Evolutionary conservation across 2,888 invertebrate genomes (phyloP).

Genomic region (Galerucella pusilla): DNA sequence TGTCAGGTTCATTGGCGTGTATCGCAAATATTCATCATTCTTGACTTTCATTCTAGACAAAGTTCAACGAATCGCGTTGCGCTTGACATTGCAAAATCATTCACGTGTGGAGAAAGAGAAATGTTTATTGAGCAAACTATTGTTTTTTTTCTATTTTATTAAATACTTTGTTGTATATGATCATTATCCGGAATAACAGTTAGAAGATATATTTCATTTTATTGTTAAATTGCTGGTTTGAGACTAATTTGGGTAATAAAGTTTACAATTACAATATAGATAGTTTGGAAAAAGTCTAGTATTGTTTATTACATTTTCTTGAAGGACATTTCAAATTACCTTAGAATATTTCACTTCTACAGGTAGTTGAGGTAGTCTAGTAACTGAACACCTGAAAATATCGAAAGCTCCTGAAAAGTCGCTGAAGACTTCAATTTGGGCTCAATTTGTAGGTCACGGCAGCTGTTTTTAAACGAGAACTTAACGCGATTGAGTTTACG

Average conservation of each 20-base stretch:
- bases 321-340: too few species aligned
- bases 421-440: too few species aligned
- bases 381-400: too few species aligned
- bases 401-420: too few species aligned
- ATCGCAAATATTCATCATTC: slow-evolving; percentile 44
- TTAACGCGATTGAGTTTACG: too few species aligned
- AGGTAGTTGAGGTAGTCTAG: too few species aligned
- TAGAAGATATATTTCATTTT: not conserved
- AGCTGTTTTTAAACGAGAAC: too few species aligned
- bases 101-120: slow-evolving; percentile 42
- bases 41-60: slow-evolving; percentile 47
- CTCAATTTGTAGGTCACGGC: too few species aligned
- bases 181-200: not conserved
- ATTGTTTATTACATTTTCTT: too few species aligned
- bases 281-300: not conserved
- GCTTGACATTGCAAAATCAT: slow-evolving; percentile 47
- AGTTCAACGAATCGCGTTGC: slow-evolving; percentile 47
- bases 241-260: not conserved
- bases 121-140: slow-evolving; percentile 27
- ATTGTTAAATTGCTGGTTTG: not conserved
- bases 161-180: not conserved
- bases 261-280: not conserved
- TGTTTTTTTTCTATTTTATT: slow-evolving; percentile 27
- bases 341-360: too few species aligned
- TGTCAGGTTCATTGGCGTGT: slow-evolving; percentile 41